Evolutionary conservation across 2,797 vertebrate genomes (phyloP).

Genomic region (Brachymystax lenok): DNA sequence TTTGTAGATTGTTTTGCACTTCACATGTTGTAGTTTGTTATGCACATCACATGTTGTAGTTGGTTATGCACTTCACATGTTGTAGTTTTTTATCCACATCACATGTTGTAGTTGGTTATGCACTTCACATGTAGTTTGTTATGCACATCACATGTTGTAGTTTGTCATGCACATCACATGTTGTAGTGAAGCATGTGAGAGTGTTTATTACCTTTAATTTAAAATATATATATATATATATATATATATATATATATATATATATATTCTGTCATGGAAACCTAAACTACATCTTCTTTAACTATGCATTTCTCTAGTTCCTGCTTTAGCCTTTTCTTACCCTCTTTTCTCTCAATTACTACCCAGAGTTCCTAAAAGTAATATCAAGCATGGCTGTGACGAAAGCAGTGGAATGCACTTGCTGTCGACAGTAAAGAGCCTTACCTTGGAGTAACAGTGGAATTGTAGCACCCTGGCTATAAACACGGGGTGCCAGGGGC

Average conservation of each 20-base stretch:
- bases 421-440: slow-evolving; percentile 71
- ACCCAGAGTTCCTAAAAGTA: slow-evolving; percentile 63
- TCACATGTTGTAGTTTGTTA: no score
- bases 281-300: slow-evolving; percentile 29
- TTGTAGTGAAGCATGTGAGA: slow-evolving; percentile 11
- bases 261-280: slow-evolving; percentile 45
- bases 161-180: background rate
- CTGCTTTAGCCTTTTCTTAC: slow-evolving; percentile 45
- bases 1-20: no score
- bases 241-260: slow-evolving; percentile 1
- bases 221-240: no score
- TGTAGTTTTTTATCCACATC: no score
- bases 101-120: no score
- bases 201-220: slow-evolving; percentile 43
- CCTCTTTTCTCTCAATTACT: slow-evolving; percentile 55
- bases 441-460: slow-evolving; percentile 68
- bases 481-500: slow-evolving; percentile 72
- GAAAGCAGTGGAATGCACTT: slow-evolving; percentile 78
- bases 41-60: no score
- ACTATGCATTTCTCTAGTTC: slow-evolving; percentile 50
- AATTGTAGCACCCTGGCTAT: slow-evolving; percentile 70
- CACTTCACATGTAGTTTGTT: no score
- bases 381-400: slow-evolving; percentile 78
- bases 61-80: no score
- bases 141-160: no score